Percentiles rank a stretch among this genome's conserved stretches.
Evolutionary conservation across 2,113 vertebrate genomes (phyloP).

Genomic region (Zosterops borbonicus): DNA sequence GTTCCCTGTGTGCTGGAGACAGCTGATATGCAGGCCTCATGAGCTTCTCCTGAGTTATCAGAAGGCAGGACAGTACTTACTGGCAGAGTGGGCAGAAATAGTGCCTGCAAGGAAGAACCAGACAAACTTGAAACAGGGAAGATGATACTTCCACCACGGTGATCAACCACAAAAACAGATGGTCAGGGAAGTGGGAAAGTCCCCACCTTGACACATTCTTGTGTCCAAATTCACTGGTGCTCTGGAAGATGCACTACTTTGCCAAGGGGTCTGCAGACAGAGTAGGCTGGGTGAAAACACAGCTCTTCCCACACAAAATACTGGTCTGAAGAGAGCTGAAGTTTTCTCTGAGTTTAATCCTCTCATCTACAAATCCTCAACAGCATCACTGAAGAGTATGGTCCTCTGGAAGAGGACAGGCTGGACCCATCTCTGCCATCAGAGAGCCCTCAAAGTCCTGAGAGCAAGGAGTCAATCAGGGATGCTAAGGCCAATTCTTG

Average conservation of each 20-base stretch:
- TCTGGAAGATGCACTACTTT: background rate
- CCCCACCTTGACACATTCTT: background rate
- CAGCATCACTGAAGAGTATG: background rate
- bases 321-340: background rate
- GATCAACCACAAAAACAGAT: background rate
- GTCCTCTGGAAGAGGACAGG: background rate
- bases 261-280: background rate
- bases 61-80: background rate
- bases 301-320: accelerated
- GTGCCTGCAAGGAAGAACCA: background rate
- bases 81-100: background rate
- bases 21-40: background rate
- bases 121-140: background rate
- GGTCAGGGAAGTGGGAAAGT: background rate
- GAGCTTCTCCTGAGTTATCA: background rate
- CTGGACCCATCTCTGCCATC: background rate
- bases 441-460: background rate
- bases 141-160: background rate
- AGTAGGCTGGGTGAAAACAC: background rate
- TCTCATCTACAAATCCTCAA: background rate
- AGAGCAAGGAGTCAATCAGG: background rate
- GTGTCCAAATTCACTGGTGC: background rate
- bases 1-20: background rate
- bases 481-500: background rate
- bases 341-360: background rate